These are phyloP conservation scores for Bugula neritina DNA, from an alignment of 2,888 invertebrate genomes.

Conservation along the genomic window DNA sequence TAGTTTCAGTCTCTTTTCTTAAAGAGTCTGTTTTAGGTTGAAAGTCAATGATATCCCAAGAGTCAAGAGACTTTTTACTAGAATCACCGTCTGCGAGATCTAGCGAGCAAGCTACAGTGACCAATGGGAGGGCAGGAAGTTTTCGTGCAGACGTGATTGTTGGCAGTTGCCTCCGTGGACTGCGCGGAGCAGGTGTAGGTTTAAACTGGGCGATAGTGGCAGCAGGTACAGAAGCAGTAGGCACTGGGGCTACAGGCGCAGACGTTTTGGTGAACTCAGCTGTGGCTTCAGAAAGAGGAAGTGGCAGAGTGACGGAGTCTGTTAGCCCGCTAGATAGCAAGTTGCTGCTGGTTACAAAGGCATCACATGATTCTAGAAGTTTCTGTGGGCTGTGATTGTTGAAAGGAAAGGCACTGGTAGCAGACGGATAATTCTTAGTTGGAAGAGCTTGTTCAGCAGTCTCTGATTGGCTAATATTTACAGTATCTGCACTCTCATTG, in stretches of 20 bases:
- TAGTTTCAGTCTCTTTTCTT: neutral
- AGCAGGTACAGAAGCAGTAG: neutral
- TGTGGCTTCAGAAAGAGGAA: neutral
- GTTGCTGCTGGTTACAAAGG: constrained; percentile 3
- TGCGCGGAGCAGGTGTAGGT: constrained; percentile 21
- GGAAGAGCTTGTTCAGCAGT: no score
- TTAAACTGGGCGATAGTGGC: neutral
- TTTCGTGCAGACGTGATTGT: neutral
- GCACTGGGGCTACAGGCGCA: neutral
- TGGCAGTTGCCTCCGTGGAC: neutral
- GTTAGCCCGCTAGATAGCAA: neutral
- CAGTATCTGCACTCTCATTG: no score
- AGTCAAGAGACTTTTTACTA: constrained; percentile 19
- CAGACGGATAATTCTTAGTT: neutral
- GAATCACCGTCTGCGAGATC: neutral
- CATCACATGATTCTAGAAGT: neutral
- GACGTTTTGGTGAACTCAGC: neutral
- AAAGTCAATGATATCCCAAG: neutral
- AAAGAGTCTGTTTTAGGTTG: neutral
- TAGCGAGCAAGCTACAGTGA: neutral
- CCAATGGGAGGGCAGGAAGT: neutral
- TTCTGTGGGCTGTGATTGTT: neutral
- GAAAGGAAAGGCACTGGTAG: neutral
- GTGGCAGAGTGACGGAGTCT: constrained; percentile 10
- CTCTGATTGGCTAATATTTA: no score